Percentiles rank a stretch among this genome's conserved stretches.
Conservation (phyloP, 2,797 vertebrate species). For the Acanthis flammea region DNA sequence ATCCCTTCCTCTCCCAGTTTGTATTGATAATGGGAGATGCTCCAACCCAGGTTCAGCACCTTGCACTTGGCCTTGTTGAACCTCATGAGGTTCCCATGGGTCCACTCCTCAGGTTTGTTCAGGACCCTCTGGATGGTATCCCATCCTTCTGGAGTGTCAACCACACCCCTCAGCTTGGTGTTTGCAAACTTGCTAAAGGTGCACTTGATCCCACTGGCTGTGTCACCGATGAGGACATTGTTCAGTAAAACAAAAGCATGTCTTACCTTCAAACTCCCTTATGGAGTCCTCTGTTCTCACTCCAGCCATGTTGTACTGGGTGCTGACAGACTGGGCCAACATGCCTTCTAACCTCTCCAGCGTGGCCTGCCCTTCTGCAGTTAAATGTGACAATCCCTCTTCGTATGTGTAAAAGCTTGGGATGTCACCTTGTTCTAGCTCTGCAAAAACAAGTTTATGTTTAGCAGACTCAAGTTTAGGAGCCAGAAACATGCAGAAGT, state of each 20-base stretch:
- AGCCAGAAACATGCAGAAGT: not conserved
- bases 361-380: constrained; percentile 90
- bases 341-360: constrained; percentile 93
- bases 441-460: constrained; percentile 62
- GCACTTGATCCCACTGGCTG: not conserved
- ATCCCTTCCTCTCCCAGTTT: not conserved
- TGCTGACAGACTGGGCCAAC: constrained; percentile 87
- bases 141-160: not conserved
- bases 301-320: constrained; percentile 94
- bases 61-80: not conserved
- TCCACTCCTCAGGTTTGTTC: not conserved
- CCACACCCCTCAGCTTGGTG: not conserved
- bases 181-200: not conserved
- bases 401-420: constrained; percentile 94
- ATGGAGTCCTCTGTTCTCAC: constrained; percentile 86
- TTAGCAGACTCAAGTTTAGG: not conserved
- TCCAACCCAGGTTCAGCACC: not conserved
- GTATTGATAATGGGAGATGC: not conserved
- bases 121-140: not conserved
- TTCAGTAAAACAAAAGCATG: not conserved
- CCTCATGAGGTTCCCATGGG: not conserved
- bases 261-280: constrained; percentile 85
- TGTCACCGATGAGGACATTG: not conserved
- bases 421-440: constrained; percentile 84
- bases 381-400: constrained; percentile 90